Percentiles rank a stretch among this genome's conserved stretches.
Conservation (phyloP, 2,797 vertebrate species). For the Peromyscus eremicus region DNA sequence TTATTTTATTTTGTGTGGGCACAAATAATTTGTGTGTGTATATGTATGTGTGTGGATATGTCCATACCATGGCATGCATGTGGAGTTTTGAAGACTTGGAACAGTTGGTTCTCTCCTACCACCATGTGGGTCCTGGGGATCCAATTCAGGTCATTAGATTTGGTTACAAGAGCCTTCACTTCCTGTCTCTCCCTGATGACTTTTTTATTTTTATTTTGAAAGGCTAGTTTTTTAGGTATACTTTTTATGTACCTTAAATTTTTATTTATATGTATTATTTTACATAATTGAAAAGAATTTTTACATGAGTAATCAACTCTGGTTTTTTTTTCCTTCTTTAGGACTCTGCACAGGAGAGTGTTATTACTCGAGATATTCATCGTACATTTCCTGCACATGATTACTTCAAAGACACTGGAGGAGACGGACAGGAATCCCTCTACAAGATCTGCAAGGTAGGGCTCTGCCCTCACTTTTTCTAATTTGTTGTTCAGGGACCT, state of each 20-base stretch:
- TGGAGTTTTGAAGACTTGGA: background rate
- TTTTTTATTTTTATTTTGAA: background rate
- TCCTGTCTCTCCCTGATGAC: background rate
- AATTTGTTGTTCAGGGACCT: background rate
- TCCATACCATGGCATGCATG: background rate
- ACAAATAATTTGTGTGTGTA: background rate
- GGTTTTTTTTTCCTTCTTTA: conserved; percentile 77
- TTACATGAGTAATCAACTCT: background rate
- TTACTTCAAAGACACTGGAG: conserved; percentile 98
- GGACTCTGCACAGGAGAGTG: conserved; percentile 97
- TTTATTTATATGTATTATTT: background rate
- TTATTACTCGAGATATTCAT: conserved; percentile 98
- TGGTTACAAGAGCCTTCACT: background rate
- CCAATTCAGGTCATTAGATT: background rate
- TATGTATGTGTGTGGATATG: background rate
- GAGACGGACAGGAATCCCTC: conserved; percentile 97
- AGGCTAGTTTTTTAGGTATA: background rate
- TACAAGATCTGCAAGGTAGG: conserved; percentile 99
- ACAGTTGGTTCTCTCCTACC: background rate
- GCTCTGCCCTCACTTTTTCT: conserved; percentile 6
- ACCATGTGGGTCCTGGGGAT: background rate
- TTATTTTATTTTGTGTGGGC: background rate
- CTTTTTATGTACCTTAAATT: background rate
- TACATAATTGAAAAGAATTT: conserved; percentile 56
- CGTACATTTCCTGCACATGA: conserved; percentile 99